A percentile compares a stretch with the other conserved stretches of the same genome.
These are phyloP conservation scores for Zaprionus lachaisei DNA, from an alignment of 1,140 invertebrate genomes.

Conservation along the genomic window DNA sequence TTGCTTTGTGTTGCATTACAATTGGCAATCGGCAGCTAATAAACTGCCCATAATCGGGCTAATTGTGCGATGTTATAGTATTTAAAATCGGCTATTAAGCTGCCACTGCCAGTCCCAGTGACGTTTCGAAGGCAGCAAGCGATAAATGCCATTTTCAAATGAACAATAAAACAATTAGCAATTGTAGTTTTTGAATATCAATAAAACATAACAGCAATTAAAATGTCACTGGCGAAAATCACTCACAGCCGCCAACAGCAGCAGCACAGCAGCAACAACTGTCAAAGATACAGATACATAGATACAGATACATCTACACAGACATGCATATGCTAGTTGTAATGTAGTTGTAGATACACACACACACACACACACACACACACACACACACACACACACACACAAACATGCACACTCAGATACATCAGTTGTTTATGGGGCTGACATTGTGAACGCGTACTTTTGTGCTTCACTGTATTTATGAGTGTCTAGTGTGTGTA, in stretches of 20 bases:
- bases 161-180: conserved; percentile 82
- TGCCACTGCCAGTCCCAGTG: conserved; percentile 57
- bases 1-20: conserved; percentile 1
- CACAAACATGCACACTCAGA: not conserved
- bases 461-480: conserved; percentile 9
- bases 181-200: conserved; percentile 80
- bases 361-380: not conserved
- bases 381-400: not conserved
- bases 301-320: conserved; percentile 18
- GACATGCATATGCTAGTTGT: not conserved
- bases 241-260: conserved; percentile 12
- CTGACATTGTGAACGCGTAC: conserved; percentile 61
- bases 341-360: not conserved
- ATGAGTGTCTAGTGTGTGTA: conserved; percentile 32
- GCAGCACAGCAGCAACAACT: conserved; percentile 28
- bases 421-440: conserved; percentile 19
- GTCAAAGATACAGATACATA: conserved; percentile 23
- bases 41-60: conserved; percentile 70
- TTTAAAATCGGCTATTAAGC: conserved; percentile 79
- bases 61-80: conserved; percentile 67
- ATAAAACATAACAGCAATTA: conserved; percentile 82
- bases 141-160: conserved; percentile 67
- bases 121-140: conserved; percentile 38
- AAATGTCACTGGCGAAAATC: conserved; percentile 80
- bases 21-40: conserved; percentile 43